phyloP scores from a whole-genome alignment of 2,888 invertebrate species.

The Conistra vaccinii region DNA sequence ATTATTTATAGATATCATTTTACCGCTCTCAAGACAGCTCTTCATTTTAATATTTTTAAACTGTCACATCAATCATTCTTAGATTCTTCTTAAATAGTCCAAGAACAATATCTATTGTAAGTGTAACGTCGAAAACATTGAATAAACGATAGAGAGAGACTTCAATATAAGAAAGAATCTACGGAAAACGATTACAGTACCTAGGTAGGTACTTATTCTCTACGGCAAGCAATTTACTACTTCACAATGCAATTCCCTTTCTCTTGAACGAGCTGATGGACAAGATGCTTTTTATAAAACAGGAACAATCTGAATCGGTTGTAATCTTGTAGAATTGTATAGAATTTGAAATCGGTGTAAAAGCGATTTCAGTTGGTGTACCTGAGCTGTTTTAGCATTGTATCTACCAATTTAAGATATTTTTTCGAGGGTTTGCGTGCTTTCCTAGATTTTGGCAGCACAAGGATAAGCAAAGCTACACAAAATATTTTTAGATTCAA shows the following conservation, averaged over 20 bases:
- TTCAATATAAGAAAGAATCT: constrained; percentile 35
- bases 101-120: constrained; percentile 7
- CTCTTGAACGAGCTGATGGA: constrained; percentile 61
- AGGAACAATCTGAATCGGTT: constrained; percentile 21
- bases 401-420: background rate
- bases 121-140: constrained; percentile 21
- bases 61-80: background rate
- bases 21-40: no score
- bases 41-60: background rate
- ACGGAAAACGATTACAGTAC: constrained; percentile 54
- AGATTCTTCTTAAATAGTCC: background rate
- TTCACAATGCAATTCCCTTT: constrained; percentile 65
- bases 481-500: no score
- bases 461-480: no score
- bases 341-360: background rate
- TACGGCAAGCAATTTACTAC: constrained; percentile 65
- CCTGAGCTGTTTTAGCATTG: background rate
- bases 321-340: background rate
- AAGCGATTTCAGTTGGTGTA: background rate
- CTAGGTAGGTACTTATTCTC: constrained; percentile 44
- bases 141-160: constrained; percentile 17
- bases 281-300: constrained; percentile 45
- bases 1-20: background rate
- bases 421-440: background rate
- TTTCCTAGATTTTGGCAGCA: background rate